Evolutionary conservation across 2,797 vertebrate genomes (phyloP), one percentile per base, ranked within the genome.

Genomic region (Squalus acanthias): DNA sequence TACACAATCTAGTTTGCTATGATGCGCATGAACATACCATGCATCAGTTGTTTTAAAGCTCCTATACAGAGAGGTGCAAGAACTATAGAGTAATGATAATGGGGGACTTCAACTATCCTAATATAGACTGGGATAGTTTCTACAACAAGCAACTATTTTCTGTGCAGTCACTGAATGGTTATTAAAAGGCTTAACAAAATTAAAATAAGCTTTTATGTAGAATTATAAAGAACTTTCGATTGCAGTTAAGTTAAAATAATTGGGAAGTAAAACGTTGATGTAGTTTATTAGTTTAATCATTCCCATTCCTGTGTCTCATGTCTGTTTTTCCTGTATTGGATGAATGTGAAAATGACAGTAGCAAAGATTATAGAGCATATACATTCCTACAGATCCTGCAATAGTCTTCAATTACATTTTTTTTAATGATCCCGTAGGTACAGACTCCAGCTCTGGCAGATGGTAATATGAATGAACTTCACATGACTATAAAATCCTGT

Each of bases 401-500:
- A 33, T 50, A 15, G 50, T 46, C 46, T 95, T 33, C 12, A n/a
- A 76, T 95, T 72, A 60, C 33, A 74, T 96, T 97, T 97, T 97
- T 96, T 57, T 95, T 96, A 96, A 97, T 97, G 97, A 96, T 97
- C 97, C 97, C 97, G 97, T 97, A 97, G 94, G 96, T 94, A 87
- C 96, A 96, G 96, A 96, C 97, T 97, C 79, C 97, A 60, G 96
- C 96, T 69, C 96, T 97, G 24, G 57, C 96, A 50, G 97, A 97
- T 85, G 97, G 97, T 97, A 96, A 98, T 97, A 97, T 97, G 97
- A 99, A 99, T 76, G 98, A 99, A 20, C 98, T 99, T 91, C 96
- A 97, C n/a, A 29, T 99, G 97, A 98, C 97, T 0, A 72, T 99
- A 94, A 98, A 96, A 69, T 96, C 97, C 96, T 99, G 99, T 97